Conservation (phyloP, 1,140 invertebrate species). For the Hetaerina americana region DNA sequence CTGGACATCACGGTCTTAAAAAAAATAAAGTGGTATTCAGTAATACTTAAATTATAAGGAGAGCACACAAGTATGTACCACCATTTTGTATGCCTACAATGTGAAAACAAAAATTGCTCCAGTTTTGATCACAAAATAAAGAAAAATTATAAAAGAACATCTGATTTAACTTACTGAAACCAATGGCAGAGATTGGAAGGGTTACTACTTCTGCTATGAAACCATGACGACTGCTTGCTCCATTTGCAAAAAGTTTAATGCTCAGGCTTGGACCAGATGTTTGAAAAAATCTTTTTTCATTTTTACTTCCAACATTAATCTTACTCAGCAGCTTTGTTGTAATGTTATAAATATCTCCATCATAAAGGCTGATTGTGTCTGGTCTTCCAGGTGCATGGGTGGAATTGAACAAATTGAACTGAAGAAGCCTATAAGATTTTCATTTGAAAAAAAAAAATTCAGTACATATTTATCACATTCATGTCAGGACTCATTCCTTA, state of each 20-base stretch:
- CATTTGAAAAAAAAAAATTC: constrained; percentile 13
- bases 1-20: constrained; percentile 73
- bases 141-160: no score
- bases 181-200: constrained; percentile 78
- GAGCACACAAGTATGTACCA: no score
- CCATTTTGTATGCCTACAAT: no score
- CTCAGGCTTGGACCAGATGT: constrained; percentile 70
- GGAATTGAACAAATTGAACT: constrained; percentile 89
- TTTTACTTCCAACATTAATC: constrained; percentile 50
- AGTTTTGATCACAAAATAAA: no score
- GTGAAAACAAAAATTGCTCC: no score
- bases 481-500: constrained; percentile 1
- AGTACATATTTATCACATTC: not conserved
- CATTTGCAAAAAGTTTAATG: constrained; percentile 85
- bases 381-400: constrained; percentile 61
- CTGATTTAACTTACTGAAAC: constrained; percentile 63
- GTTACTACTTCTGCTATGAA: constrained; percentile 97
- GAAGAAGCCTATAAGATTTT: constrained; percentile 50
- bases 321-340: constrained; percentile 56
- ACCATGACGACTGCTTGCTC: constrained; percentile 82
- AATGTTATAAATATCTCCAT: constrained; percentile 85
- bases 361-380: constrained; percentile 77
- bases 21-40: constrained; percentile 16
- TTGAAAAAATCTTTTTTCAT: constrained; percentile 62
- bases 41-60: no score